Evolutionary conservation across 2,113 vertebrate genomes (phyloP), one percentile per base, ranked within the genome.

Genomic region (Psittacula cyanocephala): DNA sequence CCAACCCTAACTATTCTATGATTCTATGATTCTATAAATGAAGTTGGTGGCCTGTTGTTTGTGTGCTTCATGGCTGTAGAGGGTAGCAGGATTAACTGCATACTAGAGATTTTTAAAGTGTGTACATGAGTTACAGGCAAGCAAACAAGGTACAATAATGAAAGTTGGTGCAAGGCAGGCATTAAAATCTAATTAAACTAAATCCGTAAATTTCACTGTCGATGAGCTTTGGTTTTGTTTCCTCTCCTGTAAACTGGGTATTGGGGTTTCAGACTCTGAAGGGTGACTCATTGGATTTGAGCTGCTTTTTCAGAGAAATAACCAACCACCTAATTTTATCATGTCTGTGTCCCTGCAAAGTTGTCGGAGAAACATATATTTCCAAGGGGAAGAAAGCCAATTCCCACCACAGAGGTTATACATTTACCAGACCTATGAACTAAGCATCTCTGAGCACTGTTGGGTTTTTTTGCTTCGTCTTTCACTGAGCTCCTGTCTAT

Each of bases 181-280:
- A 90, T 88, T 94, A 92, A 93, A 93, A 93, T 83, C 50, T 55
- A 86, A 83, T 88, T 75, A 86, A 91, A 89, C 53, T 60, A 79
- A 69, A 86, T 65, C 79, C 82, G 31, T 70, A 10, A 63, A 70
- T 90, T 89, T 85, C 78, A 76, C 39, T 81, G 44, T 33, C 91
- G 67, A 59, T 82, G 33, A 53, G 35, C 41, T 74, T 33, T 35
- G 14, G 24, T 59, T 85, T 44, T 90, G 20, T 86, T 86, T 95
- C 63, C 41, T 81, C 6, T 46, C 64, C 31, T 78, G 28, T 39
- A 89, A 91, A 65, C 19, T 28, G 33, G 13, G 25, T 29, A 37
- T 67, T 41, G 25, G 27, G 13, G 37, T 90, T 71, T 77, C 85
- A 90, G 53, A 62, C 44, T 91, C 35, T n/a, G 60, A 91, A 75